Base-by-base conservation (phyloP, 2,113 vertebrate genomes). In the Nerophis ophidion region DNA sequence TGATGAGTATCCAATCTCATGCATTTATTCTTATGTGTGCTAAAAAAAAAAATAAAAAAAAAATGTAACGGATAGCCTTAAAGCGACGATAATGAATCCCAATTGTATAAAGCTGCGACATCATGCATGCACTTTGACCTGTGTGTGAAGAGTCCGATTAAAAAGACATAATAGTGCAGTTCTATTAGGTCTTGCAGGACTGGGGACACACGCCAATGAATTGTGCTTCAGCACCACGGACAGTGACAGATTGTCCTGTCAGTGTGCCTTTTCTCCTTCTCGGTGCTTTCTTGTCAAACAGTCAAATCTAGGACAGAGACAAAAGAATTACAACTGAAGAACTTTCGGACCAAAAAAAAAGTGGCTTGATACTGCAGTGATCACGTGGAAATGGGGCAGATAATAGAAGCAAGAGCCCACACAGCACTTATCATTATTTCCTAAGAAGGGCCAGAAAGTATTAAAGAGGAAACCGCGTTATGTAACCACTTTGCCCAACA, bases 351-450 rank as follows among this genome's bases (percentile, higher is more conserved):
- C 12, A 50, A 16, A 12, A 8, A 42, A 44, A 12, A 14, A 16
- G 44, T 53, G 33, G 34, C 5, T 2, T 55, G n/a, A 52, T 15
- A 9, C 6, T 26, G 26, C 26, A 26, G 26, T 15, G 3, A 52
- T 34, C 12, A 5, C 4, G 5, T 33, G 19, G 64, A 64, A 79
- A 71, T 36, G 65, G 64, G 47, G 66, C 65, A 49, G 71, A 78
- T 87, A 85, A 87, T 82, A 78, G 81, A 80, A 71, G 61, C 74
- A 64, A 60, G 58, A 58, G 65, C 67, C 57, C 54, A 47, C 5
- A 66, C 5, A 66, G 71, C 82, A 81, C 75, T 80, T 81, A 85
- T 72, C 70, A 65, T 48, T 48, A 57, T 51, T 53, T 63, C 68
- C 58, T 73, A 69, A 36, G 49, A 74, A 60, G 51, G 60, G 49